A percentile compares a stretch with the other conserved stretches of the same genome.
These are phyloP conservation scores for Mythimna albipuncta DNA, from an alignment of 2,888 invertebrate species.

Conservation along the genomic window DNA sequence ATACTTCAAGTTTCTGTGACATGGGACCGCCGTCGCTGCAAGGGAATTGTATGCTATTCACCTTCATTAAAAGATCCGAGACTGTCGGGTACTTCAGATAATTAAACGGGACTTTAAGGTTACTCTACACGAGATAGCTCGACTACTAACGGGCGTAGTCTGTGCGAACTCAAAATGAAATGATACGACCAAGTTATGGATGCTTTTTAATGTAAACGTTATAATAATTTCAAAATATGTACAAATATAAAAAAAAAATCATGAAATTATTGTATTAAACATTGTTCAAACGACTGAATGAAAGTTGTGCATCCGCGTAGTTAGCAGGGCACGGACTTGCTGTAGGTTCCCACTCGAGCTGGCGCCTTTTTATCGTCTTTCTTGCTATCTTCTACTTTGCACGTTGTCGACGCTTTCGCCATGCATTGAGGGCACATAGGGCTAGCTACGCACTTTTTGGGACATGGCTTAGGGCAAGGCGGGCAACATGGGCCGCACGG, in stretches of 20 bases:
- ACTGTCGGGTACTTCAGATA: slow-evolving; percentile 15
- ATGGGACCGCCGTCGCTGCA: slow-evolving; percentile 79
- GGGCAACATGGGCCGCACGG: slow-evolving; percentile 60
- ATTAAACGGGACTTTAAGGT: background rate
- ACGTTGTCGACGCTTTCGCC: slow-evolving; percentile 8
- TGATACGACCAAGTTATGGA: slow-evolving; percentile 34
- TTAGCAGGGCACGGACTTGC: slow-evolving; percentile 53
- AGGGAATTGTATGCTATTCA: slow-evolving; percentile 83
- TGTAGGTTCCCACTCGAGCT: slow-evolving; percentile 58
- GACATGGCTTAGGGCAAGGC: slow-evolving; percentile 52
- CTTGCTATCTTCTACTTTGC: slow-evolving; percentile 59
- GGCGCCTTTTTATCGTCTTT: slow-evolving; percentile 67
- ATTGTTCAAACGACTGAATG: background rate
- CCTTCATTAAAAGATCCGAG: slow-evolving; percentile 73
- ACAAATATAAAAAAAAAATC: slow-evolving; percentile 18
- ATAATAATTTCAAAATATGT: background rate
- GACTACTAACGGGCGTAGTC: slow-evolving; percentile 5
- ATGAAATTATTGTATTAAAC: slow-evolving; percentile 3
- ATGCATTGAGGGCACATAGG: slow-evolving; percentile 35
- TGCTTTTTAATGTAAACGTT: slow-evolving; percentile 59
- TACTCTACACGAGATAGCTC: slow-evolving; percentile 17
- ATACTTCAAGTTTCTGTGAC: slow-evolving; percentile 70
- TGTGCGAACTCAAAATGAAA: slow-evolving; percentile 40
- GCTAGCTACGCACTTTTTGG: slow-evolving; percentile 46
- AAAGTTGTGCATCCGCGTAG: background rate